phyloP scores from a whole-genome alignment of 2,797 vertebrate genomes.

The Taenioides sp. region DNA sequence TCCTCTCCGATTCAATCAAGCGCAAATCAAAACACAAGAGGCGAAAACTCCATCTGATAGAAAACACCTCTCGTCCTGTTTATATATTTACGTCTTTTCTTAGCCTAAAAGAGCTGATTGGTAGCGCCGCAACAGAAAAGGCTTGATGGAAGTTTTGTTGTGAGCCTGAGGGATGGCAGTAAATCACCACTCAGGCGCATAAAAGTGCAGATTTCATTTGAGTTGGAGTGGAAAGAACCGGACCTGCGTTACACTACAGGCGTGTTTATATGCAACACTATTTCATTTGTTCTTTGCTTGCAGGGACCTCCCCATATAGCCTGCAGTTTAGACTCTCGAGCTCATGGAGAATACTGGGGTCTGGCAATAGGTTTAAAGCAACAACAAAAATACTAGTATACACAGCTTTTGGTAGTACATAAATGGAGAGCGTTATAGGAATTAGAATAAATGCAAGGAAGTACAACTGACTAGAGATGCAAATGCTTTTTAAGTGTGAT shows the following conservation, averaged over 20 bases:
- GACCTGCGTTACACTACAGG: constrained; percentile 46
- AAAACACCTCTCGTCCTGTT: no score
- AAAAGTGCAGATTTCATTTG: constrained; percentile 74
- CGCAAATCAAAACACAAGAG: constrained; percentile 48
- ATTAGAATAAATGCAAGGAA: no score
- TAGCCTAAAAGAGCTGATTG: constrained; percentile 73
- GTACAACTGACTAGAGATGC: no score
- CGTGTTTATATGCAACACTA: constrained; percentile 73
- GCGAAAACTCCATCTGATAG: constrained; percentile 61
- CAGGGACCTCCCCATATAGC: neutral
- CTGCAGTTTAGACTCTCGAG: neutral
- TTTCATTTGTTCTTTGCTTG: constrained; percentile 63
- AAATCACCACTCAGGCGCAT: constrained; percentile 76
- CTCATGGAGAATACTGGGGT: neutral
- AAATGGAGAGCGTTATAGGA: no score
- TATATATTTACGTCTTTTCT: neutral
- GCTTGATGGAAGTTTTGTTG: constrained; percentile 71
- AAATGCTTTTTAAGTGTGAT: no score
- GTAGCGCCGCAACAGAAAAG: constrained; percentile 69
- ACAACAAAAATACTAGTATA: neutral
- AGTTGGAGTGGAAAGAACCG: constrained; percentile 39
- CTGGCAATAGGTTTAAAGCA: neutral
- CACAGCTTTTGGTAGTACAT: neutral
- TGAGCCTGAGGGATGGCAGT: constrained; percentile 69
- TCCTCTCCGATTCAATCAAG: constrained; percentile 64